Evolutionary conservation across 2,888 invertebrate genomes (phyloP).

Genomic region (Mayetiola destructor): DNA sequence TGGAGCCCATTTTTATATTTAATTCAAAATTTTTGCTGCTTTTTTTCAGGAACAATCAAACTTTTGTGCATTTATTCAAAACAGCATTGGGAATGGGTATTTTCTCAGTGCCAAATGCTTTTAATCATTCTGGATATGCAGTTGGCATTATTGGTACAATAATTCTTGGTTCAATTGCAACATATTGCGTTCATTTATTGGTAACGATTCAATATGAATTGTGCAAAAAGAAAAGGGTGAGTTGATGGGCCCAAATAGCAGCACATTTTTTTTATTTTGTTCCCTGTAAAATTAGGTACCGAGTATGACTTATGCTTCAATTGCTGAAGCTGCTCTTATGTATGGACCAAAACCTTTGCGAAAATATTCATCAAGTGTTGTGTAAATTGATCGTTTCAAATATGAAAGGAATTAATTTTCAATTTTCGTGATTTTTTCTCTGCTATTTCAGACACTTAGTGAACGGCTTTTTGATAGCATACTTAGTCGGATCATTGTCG

Average conservation of each 20-base stretch:
- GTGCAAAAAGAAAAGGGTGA: slow-evolving; percentile 40
- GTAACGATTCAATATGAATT: slow-evolving; percentile 43
- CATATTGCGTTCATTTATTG: slow-evolving; percentile 85
- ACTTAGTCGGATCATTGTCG: slow-evolving; percentile 82
- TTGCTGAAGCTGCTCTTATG: slow-evolving; percentile 59
- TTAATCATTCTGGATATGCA: slow-evolving; percentile 44
- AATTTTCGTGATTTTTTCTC: slow-evolving; percentile 14
- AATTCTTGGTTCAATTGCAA: slow-evolving; percentile 74
- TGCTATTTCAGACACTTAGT: slow-evolving; percentile 50
- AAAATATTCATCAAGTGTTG: slow-evolving; percentile 47
- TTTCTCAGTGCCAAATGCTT: slow-evolving; percentile 64
- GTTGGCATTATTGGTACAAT: slow-evolving; percentile 69
- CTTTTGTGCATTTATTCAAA: slow-evolving; percentile 78
- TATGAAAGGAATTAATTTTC: no score
- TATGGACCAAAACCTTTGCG: slow-evolving; percentile 59
- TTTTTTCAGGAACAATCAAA: slow-evolving; percentile 58
- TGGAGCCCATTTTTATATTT: neutral
- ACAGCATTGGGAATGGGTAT: slow-evolving; percentile 90
- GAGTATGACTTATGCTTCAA: slow-evolving; percentile 64
- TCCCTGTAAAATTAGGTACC: slow-evolving; percentile 35
- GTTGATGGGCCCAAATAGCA: no score
- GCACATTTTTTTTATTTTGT: neutral
- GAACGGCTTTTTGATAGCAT: slow-evolving; percentile 42
- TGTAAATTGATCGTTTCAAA: no score
- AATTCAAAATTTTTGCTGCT: neutral